Evolutionary conservation across 2,888 invertebrate genomes (phyloP).

Genomic region (Pseudococcus jackbeardsleyi): DNA sequence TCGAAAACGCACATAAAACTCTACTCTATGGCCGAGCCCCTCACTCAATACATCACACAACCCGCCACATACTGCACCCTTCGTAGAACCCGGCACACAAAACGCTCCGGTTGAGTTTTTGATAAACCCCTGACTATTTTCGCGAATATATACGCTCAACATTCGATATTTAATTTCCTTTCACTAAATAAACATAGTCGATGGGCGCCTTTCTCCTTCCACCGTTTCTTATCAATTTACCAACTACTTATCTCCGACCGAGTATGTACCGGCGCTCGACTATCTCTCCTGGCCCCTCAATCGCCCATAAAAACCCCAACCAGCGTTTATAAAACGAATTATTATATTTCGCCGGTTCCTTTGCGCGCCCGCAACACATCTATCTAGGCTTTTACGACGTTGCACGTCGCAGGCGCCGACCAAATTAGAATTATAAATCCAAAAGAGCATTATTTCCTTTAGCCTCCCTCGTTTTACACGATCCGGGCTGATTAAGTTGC

Average conservation of each 20-base stretch:
- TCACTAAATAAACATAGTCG: conserved; percentile 53
- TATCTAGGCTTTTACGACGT: background rate
- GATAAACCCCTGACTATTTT: conserved; percentile 47
- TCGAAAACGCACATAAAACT: conserved; percentile 34
- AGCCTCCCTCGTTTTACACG: background rate
- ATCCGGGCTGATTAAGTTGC: conserved; percentile 25
- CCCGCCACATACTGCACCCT: conserved; percentile 12
- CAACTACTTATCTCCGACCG: conserved; percentile 53
- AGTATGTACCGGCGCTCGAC: background rate
- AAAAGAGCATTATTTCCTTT: conserved; percentile 55
- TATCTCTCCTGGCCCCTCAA: background rate
- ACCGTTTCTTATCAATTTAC: conserved; percentile 55
- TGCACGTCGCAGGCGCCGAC: background rate
- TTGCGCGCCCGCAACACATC: background rate
- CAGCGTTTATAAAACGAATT: conserved; percentile 35
- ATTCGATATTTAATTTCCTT: conserved; percentile 55
- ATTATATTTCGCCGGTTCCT: conserved; percentile 8
- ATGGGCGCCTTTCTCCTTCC: conserved; percentile 26
- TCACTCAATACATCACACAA: background rate
- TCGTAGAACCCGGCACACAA: background rate
- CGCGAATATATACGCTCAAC: conserved; percentile 9
- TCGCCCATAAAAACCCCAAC: background rate
- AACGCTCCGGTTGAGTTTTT: background rate
- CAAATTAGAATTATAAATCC: conserved; percentile 55
- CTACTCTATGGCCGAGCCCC: background rate